Conservation (phyloP, 2,797 vertebrate genomes). For the Intellagama lesueurii region DNA sequence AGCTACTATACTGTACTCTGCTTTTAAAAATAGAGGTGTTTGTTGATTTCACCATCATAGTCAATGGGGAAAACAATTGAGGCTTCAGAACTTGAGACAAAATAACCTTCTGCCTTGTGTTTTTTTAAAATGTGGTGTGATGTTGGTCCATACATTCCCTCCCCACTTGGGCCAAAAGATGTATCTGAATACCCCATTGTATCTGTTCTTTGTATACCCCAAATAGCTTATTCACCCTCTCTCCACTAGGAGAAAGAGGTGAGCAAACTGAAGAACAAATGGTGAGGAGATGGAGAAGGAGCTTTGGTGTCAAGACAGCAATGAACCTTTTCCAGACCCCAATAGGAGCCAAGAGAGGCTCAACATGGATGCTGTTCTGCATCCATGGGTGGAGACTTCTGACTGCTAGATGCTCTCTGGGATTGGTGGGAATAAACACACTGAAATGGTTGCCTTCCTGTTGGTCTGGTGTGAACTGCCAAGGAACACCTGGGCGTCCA, state of each 20-base stretch:
- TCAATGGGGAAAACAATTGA: background rate
- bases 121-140: background rate
- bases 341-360: background rate
- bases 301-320: background rate
- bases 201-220: background rate
- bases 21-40: background rate
- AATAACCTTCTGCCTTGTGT: background rate
- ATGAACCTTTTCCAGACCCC: background rate
- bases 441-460: background rate
- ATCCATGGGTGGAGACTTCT: background rate
- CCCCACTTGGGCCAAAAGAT: background rate
- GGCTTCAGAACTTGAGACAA: background rate
- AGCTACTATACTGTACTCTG: background rate
- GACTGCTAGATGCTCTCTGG: background rate
- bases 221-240: background rate
- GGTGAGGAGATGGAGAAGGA: no score
- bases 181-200: background rate
- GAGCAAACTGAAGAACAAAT: background rate
- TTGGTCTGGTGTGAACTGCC: constrained; percentile 4
- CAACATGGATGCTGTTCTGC: background rate
- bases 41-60: background rate
- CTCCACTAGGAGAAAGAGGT: background rate
- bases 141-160: background rate
- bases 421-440: background rate
- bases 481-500: background rate